A percentile compares a stretch with the other conserved stretches of the same genome.
Evolutionary conservation across 2,797 vertebrate species (phyloP).

Genomic region (Ctenochaetus hawaiiensis): DNA sequence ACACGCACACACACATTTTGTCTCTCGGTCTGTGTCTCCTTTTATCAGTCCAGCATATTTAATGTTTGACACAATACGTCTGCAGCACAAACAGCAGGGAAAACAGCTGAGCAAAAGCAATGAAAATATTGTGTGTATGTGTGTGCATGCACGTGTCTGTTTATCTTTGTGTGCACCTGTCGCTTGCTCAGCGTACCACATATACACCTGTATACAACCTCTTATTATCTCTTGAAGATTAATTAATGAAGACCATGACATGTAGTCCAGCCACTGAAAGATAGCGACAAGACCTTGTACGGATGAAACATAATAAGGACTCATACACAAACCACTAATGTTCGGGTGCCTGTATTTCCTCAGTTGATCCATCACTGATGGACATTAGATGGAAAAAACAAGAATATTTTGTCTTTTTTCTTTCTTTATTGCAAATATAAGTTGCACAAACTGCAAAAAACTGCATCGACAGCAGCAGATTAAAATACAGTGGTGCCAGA

Average conservation of each 20-base stretch:
- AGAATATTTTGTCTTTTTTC: not conserved
- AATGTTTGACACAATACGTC: not conserved
- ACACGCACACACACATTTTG: conserved; percentile 3
- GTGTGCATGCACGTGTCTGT: not conserved
- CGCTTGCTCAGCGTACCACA: not conserved
- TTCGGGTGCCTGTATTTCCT: not conserved
- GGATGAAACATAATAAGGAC: too few relatives aligned
- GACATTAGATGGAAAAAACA: not conserved
- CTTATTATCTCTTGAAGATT: not conserved
- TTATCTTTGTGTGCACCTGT: not conserved
- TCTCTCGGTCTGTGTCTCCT: not conserved
- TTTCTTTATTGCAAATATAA: not conserved
- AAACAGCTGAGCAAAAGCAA: conserved; percentile 6
- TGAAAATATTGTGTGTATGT: not conserved
- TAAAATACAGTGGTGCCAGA: not conserved
- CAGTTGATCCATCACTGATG: not conserved
- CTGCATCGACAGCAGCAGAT: conserved; percentile 1
- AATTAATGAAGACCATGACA: not conserved
- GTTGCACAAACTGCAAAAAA: not conserved
- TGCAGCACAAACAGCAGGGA: not conserved
- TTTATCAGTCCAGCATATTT: conserved; percentile 13
- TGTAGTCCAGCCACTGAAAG: not conserved
- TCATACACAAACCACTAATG: not conserved
- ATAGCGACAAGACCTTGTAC: not conserved
- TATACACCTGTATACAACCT: not conserved